Percentiles rank a stretch among this genome's conserved stretches.
Conservation (phyloP, 2,888 invertebrate species). For the Apamea sordens region DNA sequence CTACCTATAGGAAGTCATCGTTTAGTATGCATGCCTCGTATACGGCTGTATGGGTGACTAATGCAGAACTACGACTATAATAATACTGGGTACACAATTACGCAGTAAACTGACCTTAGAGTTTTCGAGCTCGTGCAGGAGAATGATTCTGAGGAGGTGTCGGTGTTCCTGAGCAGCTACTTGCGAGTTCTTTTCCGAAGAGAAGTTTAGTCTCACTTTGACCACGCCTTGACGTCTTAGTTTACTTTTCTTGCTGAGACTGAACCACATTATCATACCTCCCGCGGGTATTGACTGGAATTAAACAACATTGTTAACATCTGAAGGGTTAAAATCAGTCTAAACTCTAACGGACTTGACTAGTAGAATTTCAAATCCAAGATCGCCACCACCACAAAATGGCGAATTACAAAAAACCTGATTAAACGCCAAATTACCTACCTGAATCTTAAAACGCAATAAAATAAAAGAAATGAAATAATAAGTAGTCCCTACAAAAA, state of each 20-base stretch:
- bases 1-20: slow-evolving; percentile 37
- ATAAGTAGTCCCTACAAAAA: no score
- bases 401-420: no score
- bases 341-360: neutral
- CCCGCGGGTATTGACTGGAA: slow-evolving; percentile 96
- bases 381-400: no score
- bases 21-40: slow-evolving; percentile 48
- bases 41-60: slow-evolving; percentile 31
- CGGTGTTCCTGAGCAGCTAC: slow-evolving; percentile 96
- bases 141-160: slow-evolving; percentile 93
- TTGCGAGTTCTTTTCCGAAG: slow-evolving; percentile 95
- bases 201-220: slow-evolving; percentile 95
- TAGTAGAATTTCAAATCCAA: no score
- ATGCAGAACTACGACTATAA: slow-evolving; percentile 33
- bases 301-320: slow-evolving; percentile 10
- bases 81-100: slow-evolving; percentile 30
- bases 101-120: slow-evolving; percentile 90
- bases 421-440: no score
- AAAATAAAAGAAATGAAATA: no score
- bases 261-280: slow-evolving; percentile 98
- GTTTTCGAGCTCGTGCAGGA: slow-evolving; percentile 94
- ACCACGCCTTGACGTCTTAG: slow-evolving; percentile 96
- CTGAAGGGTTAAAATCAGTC: neutral
- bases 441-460: no score
- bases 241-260: slow-evolving; percentile 95